Percentiles rank a stretch among this genome's conserved stretches.
These are phyloP conservation scores for Trimorus sp. DNA, from an alignment of 2,888 invertebrate species.

Conservation along the genomic window DNA sequence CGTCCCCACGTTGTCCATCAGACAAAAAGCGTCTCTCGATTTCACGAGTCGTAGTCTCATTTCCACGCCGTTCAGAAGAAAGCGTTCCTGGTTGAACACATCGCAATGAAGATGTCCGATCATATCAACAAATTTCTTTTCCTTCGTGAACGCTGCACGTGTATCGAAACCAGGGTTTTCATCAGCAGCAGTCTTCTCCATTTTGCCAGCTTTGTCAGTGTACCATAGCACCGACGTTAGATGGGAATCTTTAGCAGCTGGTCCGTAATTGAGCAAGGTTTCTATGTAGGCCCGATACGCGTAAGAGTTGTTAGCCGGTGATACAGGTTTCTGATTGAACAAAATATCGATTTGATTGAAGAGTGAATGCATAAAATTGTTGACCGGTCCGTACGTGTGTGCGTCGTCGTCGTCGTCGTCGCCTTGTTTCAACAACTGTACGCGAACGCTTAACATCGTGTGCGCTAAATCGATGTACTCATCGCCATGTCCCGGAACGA, in stretches of 20 bases:
- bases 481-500: slow-evolving; percentile 63
- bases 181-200: background rate
- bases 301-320: slow-evolving; percentile 67
- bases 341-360: slow-evolving; percentile 69
- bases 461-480: slow-evolving; percentile 70
- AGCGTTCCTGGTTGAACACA: slow-evolving; percentile 67
- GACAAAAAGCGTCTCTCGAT: slow-evolving; percentile 61
- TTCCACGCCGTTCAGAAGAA: slow-evolving; percentile 68
- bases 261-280: slow-evolving; percentile 66
- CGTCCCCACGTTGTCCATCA: slow-evolving; percentile 46
- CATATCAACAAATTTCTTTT: slow-evolving; percentile 12
- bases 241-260: slow-evolving; percentile 64
- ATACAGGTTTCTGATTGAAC: slow-evolving; percentile 69
- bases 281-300: slow-evolving; percentile 70
- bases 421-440: background rate
- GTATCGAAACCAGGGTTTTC: background rate
- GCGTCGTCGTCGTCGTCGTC: background rate
- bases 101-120: slow-evolving; percentile 66
- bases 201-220: background rate
- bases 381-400: background rate
- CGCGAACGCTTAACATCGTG: slow-evolving; percentile 62
- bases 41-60: slow-evolving; percentile 61
- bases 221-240: slow-evolving; percentile 43
- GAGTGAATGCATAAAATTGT: slow-evolving; percentile 32
- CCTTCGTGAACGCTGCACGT: background rate